Base-by-base conservation (phyloP, 2,797 vertebrate species). In the Acanthopagrus latus region DNA sequence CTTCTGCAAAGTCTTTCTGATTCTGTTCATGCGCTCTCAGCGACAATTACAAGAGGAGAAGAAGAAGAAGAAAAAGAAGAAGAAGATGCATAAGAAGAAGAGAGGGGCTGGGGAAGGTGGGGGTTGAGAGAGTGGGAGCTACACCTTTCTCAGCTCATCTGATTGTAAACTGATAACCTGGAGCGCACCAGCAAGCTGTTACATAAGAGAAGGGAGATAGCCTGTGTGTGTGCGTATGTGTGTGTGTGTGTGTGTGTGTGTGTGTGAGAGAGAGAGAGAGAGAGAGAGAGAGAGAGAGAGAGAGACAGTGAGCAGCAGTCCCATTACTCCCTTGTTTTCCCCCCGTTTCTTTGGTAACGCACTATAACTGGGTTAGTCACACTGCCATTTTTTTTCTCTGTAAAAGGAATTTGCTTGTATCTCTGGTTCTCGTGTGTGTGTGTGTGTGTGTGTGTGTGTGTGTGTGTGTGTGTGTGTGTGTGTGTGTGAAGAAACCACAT, bases 161-260 rank as follows among this genome's bases (percentile, higher is more conserved):
- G 78, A 88, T 90, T 74, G 84, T 92, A 92, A 93, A 58, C 69
- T 75, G 89, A 91, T 92, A 90, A 86, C 84, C 67, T 83, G 52
- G 72, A 76, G 64, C 54, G 10, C 76, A 80, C 76, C 50, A 73
- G 66, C 82, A 85, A 86, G 87, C 85, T 80, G 85, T 92, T 93
- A 87, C 83, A 89, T 91, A 92, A 93, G 78, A 69, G 48, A 80
- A 3, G 82, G 82, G 64, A 82, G 84, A 84, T 78, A 81, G 77
- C 75, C 74, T 73, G 65, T 25, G 33, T 33, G 56, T 58, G 5
- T 77, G 17, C 70, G 33, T 73, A 64, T 82, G 60, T 78, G 52
- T 43, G 77, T 69, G n/a, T 41, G 54, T 27, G 12, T 51, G 57
- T 55, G 44, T 51, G 54, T 58, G 48, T 73, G 55, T 29, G 14